Evolutionary conservation across 1,140 invertebrate species (phyloP), one percentile per base, ranked within the genome.

Genomic region (Melitaea cinxia): DNA sequence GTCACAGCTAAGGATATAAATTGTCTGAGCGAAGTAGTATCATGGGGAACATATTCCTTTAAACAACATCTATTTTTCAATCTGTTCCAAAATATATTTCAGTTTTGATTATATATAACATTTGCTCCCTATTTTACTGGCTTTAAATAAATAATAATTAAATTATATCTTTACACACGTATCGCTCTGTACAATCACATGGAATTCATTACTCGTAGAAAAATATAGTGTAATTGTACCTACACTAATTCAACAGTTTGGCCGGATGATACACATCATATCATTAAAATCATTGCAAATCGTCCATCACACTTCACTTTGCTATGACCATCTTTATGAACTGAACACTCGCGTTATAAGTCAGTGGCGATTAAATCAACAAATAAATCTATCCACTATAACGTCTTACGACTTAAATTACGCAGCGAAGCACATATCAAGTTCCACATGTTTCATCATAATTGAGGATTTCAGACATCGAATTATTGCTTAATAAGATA

Each of bases 111-210:
- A 59, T 56, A 49, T 58, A 55, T 54, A 68, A 74, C 72, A 66
- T 68, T 78, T 70, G 73, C 70, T 75, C 70, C 72, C 73, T 70
- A 78, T 66, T 75, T 75, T 75, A 73, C 66, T 73, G 73, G 70
- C 70, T 70, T 70, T 70, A 70, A 74, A 68, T 77, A 84, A 87
- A 84, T 85, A 80, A 80, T 73, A 75, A 76, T 73, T 76, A 80
- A 80, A 82, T 77, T 72, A 74, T 60, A 74, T 77, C 63, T 80
- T 71, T 72, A 82, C 71, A 77, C 62, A 50, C 68, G 68, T 70
- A 52, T 57, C 58, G 65, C 64, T 54, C 66, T 68, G 65, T 71
- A 77, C 63, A 72, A 71, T 69, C 61, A 72, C 68, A 53, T 74
- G 71, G 80, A 80, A 79, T 78, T 72, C 65, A 59, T 73, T 70